A percentile compares a stretch with the other conserved stretches of the same genome.
Conservation (phyloP, 1,140 invertebrate genomes). For the Whitmania pigra region DNA sequence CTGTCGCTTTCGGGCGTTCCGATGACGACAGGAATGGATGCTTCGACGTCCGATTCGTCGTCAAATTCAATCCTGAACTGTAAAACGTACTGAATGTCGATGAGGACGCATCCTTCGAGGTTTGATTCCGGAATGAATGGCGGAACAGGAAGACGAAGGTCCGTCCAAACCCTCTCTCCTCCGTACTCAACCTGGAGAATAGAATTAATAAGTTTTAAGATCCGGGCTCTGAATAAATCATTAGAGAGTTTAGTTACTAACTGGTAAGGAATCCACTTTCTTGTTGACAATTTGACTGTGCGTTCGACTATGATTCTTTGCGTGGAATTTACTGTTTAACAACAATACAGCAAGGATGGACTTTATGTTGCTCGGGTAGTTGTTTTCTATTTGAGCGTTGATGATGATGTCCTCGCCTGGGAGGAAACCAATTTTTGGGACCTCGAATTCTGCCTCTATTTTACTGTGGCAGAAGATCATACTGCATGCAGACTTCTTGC, state of each 20-base stretch:
- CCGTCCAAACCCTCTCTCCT: conserved; percentile 37
- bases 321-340: conserved; percentile 36
- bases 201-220: background rate
- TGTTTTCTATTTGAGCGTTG: conserved; percentile 32
- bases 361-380: conserved; percentile 25
- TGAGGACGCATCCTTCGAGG: conserved; percentile 39
- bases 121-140: conserved; percentile 39
- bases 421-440: conserved; percentile 32
- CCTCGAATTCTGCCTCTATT: conserved; percentile 27
- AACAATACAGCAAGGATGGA: conserved; percentile 35
- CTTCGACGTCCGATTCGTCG: conserved; percentile 10
- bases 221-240: background rate
- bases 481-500: conserved; percentile 30
- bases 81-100: conserved; percentile 37
- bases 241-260: background rate
- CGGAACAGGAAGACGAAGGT: conserved; percentile 36
- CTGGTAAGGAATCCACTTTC: conserved; percentile 33
- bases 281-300: conserved; percentile 39
- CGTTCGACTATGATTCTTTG: conserved; percentile 29
- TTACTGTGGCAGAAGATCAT: conserved; percentile 32
- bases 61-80: conserved; percentile 36
- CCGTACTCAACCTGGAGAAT: conserved; percentile 31
- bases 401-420: conserved; percentile 39
- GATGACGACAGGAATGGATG: conserved; percentile 21
- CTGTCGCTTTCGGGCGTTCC: conserved; percentile 19